Conservation (phyloP, 2,113 vertebrate genomes). For the Ammospiza nelsoni region DNA sequence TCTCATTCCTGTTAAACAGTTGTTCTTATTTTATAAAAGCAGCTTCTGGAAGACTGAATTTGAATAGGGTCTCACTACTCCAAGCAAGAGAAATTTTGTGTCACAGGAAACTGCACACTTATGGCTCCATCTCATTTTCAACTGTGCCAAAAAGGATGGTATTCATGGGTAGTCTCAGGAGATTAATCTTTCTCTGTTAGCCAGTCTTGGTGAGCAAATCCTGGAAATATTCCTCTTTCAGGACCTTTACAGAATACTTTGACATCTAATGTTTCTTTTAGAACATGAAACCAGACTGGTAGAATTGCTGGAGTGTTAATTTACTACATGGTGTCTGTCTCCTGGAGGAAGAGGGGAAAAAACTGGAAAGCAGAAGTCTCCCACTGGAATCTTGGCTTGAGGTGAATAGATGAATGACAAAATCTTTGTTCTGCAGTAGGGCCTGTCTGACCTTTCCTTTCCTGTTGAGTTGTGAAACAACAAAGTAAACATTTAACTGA, state of each 20-base stretch:
- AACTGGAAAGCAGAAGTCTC: conserved; percentile 32
- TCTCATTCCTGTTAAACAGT: neutral
- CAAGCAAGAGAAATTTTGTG: neutral
- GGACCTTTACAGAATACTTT: neutral
- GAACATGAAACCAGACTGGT: neutral
- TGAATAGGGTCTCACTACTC: neutral
- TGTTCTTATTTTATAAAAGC: neutral
- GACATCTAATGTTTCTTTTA: neutral
- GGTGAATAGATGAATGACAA: conserved; percentile 52
- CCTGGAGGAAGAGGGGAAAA: neutral
- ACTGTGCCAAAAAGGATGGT: neutral
- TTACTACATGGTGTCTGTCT: conserved; percentile 37
- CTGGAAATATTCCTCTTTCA: neutral
- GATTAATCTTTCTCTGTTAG: neutral
- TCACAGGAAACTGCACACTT: neutral
- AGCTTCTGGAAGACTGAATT: neutral
- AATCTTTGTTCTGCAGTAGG: conserved; percentile 44
- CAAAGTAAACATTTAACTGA: conserved; percentile 81
- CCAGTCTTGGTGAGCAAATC: neutral
- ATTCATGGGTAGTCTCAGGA: neutral
- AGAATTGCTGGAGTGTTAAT: conserved; percentile 13
- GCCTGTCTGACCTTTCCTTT: conserved; percentile 69
- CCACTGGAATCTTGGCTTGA: conserved; percentile 66
- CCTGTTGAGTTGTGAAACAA: conserved; percentile 79
- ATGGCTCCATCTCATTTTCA: neutral